Conservation (phyloP, 2,113 vertebrate species). For the Strix uralensis region DNA sequence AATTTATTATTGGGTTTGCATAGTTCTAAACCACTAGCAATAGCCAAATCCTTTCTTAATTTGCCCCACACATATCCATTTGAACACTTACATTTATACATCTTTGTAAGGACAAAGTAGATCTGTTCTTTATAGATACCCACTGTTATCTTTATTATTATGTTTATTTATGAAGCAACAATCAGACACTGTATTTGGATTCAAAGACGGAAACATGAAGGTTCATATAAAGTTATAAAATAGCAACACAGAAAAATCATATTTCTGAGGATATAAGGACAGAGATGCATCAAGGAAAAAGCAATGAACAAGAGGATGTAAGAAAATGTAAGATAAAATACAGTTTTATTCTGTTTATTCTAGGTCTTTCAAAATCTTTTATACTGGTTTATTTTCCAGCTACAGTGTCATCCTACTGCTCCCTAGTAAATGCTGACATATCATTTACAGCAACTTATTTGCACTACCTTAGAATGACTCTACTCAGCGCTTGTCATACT, state of each 20-base stretch:
- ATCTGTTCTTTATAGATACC: neutral
- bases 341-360: neutral
- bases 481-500: accelerated
- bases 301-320: neutral
- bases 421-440: neutral
- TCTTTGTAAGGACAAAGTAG: neutral
- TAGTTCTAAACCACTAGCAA: neutral
- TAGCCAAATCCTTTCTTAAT: neutral
- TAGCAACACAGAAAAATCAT: neutral
- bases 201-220: neutral
- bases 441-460: neutral
- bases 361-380: neutral
- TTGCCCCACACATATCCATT: neutral
- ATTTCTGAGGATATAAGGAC: neutral
- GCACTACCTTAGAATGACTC: neutral
- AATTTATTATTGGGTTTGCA: neutral
- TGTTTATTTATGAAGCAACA: neutral
- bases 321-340: neutral
- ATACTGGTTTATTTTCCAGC: neutral
- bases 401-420: neutral
- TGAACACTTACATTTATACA: neutral
- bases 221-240: neutral
- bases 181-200: neutral
- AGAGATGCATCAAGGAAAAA: neutral
- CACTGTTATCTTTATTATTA: neutral